A percentile compares a stretch with the other conserved stretches of the same genome.
Evolutionary conservation across 1,140 invertebrate genomes (phyloP).

Genomic region (Andricus grossulariae): DNA sequence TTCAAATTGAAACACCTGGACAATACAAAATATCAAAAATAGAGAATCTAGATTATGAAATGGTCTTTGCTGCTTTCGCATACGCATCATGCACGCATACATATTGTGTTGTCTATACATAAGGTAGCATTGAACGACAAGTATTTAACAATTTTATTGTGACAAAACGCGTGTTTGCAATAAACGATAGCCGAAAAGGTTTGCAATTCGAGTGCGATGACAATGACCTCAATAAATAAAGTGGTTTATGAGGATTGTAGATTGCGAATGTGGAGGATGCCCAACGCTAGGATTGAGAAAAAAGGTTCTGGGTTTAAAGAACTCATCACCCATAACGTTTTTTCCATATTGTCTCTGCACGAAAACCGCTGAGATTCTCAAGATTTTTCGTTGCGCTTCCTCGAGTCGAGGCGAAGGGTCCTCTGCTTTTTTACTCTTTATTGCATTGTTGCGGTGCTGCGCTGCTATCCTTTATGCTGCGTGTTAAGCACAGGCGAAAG

Average conservation of each 20-base stretch:
- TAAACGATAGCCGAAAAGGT: no score
- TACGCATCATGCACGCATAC: constrained; percentile 19
- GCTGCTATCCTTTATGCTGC: constrained; percentile 74
- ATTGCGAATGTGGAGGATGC: background rate
- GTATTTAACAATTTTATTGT: constrained; percentile 26
- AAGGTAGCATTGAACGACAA: constrained; percentile 29
- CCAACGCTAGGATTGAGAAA: constrained; percentile 18
- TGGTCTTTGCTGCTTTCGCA: constrained; percentile 6
- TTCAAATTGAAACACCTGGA: no score
- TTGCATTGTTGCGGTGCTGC: constrained; percentile 65
- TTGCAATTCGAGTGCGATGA: constrained; percentile 17
- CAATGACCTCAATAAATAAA: constrained; percentile 4
- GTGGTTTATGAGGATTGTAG: constrained; percentile 6
- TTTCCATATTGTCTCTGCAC: constrained; percentile 24
- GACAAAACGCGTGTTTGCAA: constrained; percentile 24
- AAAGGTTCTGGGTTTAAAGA: background rate
- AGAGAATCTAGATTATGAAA: no score
- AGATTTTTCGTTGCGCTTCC: constrained; percentile 29
- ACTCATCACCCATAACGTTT: background rate
- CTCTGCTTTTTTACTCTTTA: constrained; percentile 45
- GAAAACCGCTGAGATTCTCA: constrained; percentile 14
- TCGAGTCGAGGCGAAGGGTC: constrained; percentile 26
- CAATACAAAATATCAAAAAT: no score
- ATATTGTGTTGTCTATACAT: constrained; percentile 32
- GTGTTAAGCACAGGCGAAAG: constrained; percentile 74